A percentile compares a stretch with the other conserved stretches of the same genome.
These are phyloP conservation scores for Meteorus sp. DNA, from an alignment of 1,140 invertebrate species.

Conservation along the genomic window DNA sequence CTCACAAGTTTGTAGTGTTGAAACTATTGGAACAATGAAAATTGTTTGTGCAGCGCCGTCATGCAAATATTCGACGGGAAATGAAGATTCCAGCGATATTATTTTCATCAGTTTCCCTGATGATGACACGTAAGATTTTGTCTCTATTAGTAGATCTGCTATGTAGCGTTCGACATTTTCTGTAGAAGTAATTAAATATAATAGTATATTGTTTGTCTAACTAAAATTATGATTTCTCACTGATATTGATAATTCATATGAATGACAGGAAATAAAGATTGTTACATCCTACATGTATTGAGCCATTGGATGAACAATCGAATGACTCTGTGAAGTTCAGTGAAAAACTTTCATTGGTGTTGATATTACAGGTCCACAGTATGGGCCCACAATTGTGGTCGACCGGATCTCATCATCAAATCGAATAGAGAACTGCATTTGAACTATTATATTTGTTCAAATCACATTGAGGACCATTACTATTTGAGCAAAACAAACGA, in stretches of 20 bases:
- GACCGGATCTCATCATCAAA: slow-evolving; percentile 35
- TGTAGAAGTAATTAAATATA: too few species aligned
- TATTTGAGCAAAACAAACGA: slow-evolving; percentile 36
- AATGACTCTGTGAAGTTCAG: too few species aligned
- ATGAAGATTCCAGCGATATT: slow-evolving; percentile 26
- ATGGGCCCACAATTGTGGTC: slow-evolving; percentile 38
- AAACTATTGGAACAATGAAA: slow-evolving; percentile 25
- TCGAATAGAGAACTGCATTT: slow-evolving; percentile 36
- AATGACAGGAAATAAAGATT: too few species aligned
- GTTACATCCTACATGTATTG: too few species aligned
- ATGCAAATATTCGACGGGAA: slow-evolving; percentile 25
- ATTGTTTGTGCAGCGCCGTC: slow-evolving; percentile 21
- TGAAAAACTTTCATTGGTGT: background rate
- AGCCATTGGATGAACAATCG: too few species aligned
- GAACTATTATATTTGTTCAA: slow-evolving; percentile 40
- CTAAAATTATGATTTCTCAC: too few species aligned
- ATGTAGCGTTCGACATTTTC: background rate
- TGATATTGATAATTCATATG: too few species aligned
- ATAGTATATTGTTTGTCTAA: too few species aligned
- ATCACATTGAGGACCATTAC: slow-evolving; percentile 39
- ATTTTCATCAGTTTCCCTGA: slow-evolving; percentile 30
- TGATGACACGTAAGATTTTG: slow-evolving; percentile 23
- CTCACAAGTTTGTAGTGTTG: background rate
- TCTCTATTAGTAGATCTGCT: too few species aligned
- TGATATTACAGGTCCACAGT: slow-evolving; percentile 32